phyloP scores from a whole-genome alignment of 2,113 vertebrate genomes.

The Papio anubis region DNA sequence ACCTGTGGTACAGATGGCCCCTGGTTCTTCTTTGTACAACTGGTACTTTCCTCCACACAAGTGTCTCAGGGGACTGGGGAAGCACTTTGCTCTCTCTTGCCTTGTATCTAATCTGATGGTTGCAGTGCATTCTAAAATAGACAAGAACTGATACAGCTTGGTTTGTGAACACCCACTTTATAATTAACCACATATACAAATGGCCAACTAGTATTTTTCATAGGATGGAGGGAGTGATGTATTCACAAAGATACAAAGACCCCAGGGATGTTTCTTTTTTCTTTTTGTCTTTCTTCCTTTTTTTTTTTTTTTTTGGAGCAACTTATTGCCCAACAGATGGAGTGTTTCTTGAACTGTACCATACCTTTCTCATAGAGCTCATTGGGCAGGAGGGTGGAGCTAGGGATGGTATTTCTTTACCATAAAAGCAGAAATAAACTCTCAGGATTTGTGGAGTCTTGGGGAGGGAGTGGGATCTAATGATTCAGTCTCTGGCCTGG shows the following conservation, averaged over 20 bases:
- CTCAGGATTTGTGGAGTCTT: not conserved
- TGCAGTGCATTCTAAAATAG: conserved; percentile 36
- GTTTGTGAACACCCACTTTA: not conserved
- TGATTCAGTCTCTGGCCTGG: not conserved
- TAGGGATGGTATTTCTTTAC: not conserved
- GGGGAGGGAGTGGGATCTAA: not conserved
- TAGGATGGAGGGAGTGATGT: not conserved
- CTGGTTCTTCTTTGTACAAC: not conserved
- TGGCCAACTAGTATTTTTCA: not conserved
- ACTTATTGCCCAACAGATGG: too few species aligned
- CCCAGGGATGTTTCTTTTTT: not conserved
- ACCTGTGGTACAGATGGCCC: not conserved
- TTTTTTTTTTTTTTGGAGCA: too few species aligned
- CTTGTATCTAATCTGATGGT: not conserved
- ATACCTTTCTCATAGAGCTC: not conserved
- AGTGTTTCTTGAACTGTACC: not conserved
- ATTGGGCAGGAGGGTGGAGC: not conserved
- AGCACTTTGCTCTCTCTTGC: conserved; percentile 1
- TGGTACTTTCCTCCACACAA: not conserved
- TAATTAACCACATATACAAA: not conserved
- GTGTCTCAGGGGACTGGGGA: not conserved
- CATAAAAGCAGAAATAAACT: not conserved
- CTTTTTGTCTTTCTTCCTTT: too few species aligned
- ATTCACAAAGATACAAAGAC: not conserved
- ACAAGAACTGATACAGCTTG: not conserved